Base-by-base conservation (phyloP, 2,797 vertebrate genomes). In the Salarias fasciatus region DNA sequence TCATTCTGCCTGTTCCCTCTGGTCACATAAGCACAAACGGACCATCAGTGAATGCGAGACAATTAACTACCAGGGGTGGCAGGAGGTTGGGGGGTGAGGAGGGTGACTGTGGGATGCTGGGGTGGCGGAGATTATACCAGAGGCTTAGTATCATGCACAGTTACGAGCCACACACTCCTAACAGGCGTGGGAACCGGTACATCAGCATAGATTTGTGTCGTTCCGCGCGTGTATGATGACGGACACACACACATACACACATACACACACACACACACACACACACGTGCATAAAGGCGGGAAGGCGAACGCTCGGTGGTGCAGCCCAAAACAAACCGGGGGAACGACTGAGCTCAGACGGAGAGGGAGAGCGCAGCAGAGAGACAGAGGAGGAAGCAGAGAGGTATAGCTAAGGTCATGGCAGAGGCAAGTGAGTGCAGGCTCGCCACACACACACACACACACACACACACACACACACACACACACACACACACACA, bases 11-110 rank as follows among this genome's bases (percentile, higher is more conserved):
- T 13, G 58, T 73, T 77, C 86, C 84, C 85, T 76, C 63, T 76
- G 85, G 85, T 78, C 86, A 86, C 85, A 83, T 88, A 87, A 91
- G 86, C 89, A 84, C 84, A 84, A 91, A 89, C 89, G 91, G 84
- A 88, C 86, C 88, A 89, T 91, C 89, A 88, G 83, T 35, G 84
- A 87, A 91, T 88, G 84, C 89, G 83, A 88, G 87, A 92, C 87
- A 92, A 91, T 92, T 92, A 93, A 90, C 88, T 87, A 82, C 89
- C 81, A 75, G 60, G 41, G 63, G 52, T 42, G 56, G 56, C 30
- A 61, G 64, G 60, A 63, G 53, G 33, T 24, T 2, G 1, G 54
- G 38, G 56, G 56, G 35, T 61, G 64, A 60, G 63, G 56, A 35
- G 30, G 13, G n/a, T n/a, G 58, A 52, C 31, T 63, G 66, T 59